Conservation (phyloP, 1,140 invertebrate species). For the Drepana arcuata region DNA sequence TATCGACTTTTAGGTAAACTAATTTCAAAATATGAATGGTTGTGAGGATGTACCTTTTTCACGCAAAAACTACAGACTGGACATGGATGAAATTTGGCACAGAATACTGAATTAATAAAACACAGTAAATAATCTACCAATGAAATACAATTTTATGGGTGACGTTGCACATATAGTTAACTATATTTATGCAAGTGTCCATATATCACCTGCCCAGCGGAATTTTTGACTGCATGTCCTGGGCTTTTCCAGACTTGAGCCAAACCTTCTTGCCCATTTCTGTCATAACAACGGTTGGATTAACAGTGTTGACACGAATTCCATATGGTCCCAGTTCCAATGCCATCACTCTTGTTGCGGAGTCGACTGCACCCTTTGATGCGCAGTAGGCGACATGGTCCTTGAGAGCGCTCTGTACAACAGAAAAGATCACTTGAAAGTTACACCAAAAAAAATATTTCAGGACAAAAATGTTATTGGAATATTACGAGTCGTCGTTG, state of each 20-base stretch:
- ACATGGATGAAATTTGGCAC: too few relatives aligned
- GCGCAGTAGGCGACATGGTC: conserved; percentile 85
- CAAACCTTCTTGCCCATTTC: conserved; percentile 87
- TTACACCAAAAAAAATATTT: too few relatives aligned
- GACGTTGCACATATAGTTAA: too few relatives aligned
- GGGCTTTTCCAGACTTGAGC: conserved; percentile 82
- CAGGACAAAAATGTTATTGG: too few relatives aligned
- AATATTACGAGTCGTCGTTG: neutral
- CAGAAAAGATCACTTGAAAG: too few relatives aligned
- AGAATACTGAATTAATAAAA: too few relatives aligned
- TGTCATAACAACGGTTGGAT: conserved; percentile 92
- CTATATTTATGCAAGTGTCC: neutral
- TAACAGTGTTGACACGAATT: conserved; percentile 90
- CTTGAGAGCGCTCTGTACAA: conserved; percentile 74
- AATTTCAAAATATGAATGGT: too few relatives aligned
- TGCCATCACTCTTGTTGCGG: conserved; percentile 83
- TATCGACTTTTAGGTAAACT: too few relatives aligned
- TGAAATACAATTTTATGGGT: too few relatives aligned
- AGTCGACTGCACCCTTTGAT: conserved; percentile 79
- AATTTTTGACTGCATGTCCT: conserved; percentile 82
- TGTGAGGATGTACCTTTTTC: too few relatives aligned
- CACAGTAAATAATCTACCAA: too few relatives aligned
- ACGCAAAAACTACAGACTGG: too few relatives aligned
- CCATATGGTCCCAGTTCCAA: conserved; percentile 87
- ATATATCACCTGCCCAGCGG: conserved; percentile 77